Percentiles rank a stretch among this genome's conserved stretches.
phyloP scores from a whole-genome alignment of 2,113 vertebrate genomes.

The Paracanthobrama guichenoti region DNA sequence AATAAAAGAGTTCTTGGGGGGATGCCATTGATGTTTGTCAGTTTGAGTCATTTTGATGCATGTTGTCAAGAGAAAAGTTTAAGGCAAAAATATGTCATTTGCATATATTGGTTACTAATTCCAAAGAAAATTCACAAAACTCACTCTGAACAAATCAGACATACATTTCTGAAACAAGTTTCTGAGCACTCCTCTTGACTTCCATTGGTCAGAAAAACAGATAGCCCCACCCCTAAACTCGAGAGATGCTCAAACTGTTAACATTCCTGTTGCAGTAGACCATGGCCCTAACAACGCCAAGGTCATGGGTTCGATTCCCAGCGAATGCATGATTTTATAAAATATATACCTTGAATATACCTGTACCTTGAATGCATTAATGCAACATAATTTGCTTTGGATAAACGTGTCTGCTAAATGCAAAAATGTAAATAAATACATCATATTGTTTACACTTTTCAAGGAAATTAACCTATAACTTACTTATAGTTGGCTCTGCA shows the following conservation, averaged over 20 bases:
- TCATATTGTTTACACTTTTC: not conserved
- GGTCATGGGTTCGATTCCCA: not conserved
- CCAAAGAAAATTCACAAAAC: not conserved
- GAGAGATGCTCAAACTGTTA: not conserved
- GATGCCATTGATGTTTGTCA: not conserved
- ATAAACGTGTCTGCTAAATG: not conserved
- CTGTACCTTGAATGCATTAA: not conserved
- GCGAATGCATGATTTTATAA: not conserved
- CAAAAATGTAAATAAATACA: not conserved
- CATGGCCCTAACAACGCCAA: not conserved
- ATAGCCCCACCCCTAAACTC: not conserved
- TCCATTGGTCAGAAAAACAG: not conserved
- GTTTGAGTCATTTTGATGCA: conserved; percentile 10
- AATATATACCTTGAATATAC: too few relatives aligned
- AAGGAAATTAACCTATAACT: not conserved
- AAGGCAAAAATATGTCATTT: not conserved
- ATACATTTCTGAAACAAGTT: not conserved
- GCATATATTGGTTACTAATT: not conserved
- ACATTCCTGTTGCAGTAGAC: not conserved
- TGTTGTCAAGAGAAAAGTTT: not conserved
- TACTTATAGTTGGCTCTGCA: too few relatives aligned
- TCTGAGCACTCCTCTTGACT: not conserved
- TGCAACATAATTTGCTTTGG: not conserved
- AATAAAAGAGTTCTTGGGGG: not conserved
- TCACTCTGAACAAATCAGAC: not conserved